These are phyloP conservation scores for Gymnarchus niloticus DNA, from an alignment of 2,113 vertebrate genomes.

Conservation along the genomic window DNA sequence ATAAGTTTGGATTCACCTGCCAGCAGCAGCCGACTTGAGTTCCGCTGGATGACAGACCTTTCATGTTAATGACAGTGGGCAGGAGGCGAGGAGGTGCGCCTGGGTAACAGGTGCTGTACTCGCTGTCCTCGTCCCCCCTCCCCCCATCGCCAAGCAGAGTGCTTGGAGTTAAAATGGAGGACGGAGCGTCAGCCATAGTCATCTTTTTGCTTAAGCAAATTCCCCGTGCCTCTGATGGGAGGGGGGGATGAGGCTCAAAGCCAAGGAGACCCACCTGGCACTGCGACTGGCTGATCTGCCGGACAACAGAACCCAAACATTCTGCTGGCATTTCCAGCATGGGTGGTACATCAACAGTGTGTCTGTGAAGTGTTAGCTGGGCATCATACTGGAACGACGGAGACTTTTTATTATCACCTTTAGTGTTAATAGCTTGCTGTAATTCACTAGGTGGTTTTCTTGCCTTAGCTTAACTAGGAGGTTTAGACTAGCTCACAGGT, in stretches of 20 bases:
- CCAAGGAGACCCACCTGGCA: background rate
- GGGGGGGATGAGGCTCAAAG: background rate
- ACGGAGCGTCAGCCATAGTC: background rate
- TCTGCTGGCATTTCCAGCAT: background rate
- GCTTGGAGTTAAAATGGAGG: background rate
- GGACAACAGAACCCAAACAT: too few species aligned
- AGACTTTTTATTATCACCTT: too few species aligned
- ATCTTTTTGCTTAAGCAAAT: slow-evolving; percentile 9
- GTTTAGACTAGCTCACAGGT: background rate
- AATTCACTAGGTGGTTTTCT: background rate
- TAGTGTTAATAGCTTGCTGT: background rate
- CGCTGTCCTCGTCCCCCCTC: background rate
- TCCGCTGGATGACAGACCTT: background rate
- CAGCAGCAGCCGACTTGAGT: background rate
- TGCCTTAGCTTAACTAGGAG: background rate
- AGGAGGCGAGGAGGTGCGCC: background rate
- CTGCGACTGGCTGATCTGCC: background rate
- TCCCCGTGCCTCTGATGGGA: background rate
- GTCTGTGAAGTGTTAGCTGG: background rate
- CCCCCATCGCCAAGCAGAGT: background rate
- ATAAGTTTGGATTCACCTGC: background rate
- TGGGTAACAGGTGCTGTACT: too few species aligned
- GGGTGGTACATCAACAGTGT: background rate
- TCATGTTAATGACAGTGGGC: background rate
- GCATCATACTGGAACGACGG: too few species aligned